Evolutionary conservation across 2,797 vertebrate species (phyloP).

Genomic region (Tamandua tetradactyla): DNA sequence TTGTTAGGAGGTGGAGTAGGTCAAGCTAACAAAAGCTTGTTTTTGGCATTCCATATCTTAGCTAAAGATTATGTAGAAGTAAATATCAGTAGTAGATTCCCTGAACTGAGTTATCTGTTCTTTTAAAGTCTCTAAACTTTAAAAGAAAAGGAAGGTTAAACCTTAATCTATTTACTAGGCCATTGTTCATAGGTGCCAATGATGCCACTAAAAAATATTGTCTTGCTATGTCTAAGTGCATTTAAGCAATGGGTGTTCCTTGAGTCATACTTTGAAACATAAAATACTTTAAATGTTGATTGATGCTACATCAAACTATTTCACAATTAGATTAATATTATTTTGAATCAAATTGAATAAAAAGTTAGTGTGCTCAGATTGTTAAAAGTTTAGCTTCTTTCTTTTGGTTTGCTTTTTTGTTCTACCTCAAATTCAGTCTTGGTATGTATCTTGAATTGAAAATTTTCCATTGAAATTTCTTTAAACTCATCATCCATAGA

Average conservation of each 20-base stretch:
- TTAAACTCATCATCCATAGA: background rate
- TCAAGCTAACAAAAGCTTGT: slow-evolving; percentile 76
- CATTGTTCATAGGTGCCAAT: slow-evolving; percentile 63
- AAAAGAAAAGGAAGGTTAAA: slow-evolving; percentile 75
- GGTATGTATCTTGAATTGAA: slow-evolving; percentile 55
- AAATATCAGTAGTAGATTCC: slow-evolving; percentile 76
- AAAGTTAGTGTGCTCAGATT: slow-evolving; percentile 79
- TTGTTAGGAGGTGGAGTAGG: slow-evolving; percentile 68
- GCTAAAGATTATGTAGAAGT: slow-evolving; percentile 74
- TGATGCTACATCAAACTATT: slow-evolving; percentile 76
- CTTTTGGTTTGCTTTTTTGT: slow-evolving; percentile 70
- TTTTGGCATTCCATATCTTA: slow-evolving; percentile 74
- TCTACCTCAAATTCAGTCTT: slow-evolving; percentile 50
- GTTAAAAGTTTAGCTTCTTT: slow-evolving; percentile 79
- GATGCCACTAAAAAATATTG: slow-evolving; percentile 74
- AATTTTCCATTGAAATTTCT: slow-evolving; percentile 29
- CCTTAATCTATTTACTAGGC: slow-evolving; percentile 67
- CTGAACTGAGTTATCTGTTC: slow-evolving; percentile 80
- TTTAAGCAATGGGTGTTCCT: slow-evolving; percentile 78
- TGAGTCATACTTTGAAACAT: slow-evolving; percentile 78
- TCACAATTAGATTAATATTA: slow-evolving; percentile 78
- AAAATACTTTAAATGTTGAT: slow-evolving; percentile 79
- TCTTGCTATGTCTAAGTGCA: slow-evolving; percentile 81
- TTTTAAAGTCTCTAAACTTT: slow-evolving; percentile 77
- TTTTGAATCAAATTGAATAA: slow-evolving; percentile 80